These are phyloP conservation scores for Sarcophaga peregrina DNA, from an alignment of 1,140 invertebrate genomes.

Conservation along the genomic window DNA sequence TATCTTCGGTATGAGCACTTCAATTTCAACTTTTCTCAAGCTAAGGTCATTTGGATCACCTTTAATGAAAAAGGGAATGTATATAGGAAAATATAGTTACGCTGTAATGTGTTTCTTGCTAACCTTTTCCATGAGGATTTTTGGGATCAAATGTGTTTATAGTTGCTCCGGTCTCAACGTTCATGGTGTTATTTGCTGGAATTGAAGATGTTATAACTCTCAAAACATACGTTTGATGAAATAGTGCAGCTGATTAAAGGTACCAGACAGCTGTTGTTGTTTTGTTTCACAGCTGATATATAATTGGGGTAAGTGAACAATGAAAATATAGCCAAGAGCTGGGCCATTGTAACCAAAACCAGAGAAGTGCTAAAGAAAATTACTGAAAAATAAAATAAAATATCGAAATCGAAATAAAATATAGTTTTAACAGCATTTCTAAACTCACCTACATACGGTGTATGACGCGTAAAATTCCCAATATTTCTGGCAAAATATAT, in stretches of 20 bases:
- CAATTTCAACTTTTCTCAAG: constrained; percentile 85
- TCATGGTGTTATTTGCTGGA: constrained; percentile 13
- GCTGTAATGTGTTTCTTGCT: not conserved
- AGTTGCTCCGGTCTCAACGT: not conserved
- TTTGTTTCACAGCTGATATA: too few species aligned
- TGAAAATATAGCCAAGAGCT: constrained; percentile 40
- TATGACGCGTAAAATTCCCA: constrained; percentile 32
- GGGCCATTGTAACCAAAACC: constrained; percentile 36
- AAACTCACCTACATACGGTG: constrained; percentile 42
- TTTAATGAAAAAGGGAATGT: constrained; percentile 56
- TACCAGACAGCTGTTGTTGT: too few species aligned
- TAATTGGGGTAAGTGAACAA: too few species aligned
- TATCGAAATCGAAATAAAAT: not conserved
- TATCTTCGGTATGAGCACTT: constrained; percentile 86
- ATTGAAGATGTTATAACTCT: too few species aligned
- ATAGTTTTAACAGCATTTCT: not conserved
- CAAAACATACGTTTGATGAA: too few species aligned
- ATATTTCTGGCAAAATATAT: constrained; percentile 42
- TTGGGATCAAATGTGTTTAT: constrained; percentile 48
- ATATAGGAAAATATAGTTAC: not conserved
- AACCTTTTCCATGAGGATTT: constrained; percentile 62
- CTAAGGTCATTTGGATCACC: constrained; percentile 86
- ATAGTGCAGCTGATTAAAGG: too few species aligned
- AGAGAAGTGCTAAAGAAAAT: constrained; percentile 41
- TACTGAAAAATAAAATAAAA: constrained; percentile 23